Base-by-base conservation (phyloP, 2,113 vertebrate species). In the Hyperoodon ampullatus region DNA sequence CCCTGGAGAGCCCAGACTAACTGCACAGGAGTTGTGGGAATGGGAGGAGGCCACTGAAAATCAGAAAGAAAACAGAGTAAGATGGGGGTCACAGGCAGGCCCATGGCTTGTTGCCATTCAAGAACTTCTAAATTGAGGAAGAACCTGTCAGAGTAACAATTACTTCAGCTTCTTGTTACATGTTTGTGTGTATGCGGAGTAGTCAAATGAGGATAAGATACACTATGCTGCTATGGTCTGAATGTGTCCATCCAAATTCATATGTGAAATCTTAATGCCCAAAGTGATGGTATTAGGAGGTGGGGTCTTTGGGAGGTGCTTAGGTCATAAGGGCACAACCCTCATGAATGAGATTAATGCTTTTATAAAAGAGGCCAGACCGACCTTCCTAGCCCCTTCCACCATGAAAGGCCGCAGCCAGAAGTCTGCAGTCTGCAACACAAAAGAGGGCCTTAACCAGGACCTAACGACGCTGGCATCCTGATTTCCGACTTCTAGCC, bases 101-200 rank as follows among this genome's bases (percentile, higher is more conserved):
- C 63, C 33, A 23, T 44, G 82, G 82, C 83, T 90, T 53, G 75
- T 26, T 93, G 33, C 24, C 65, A 89, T 72, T 53, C 88, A 95
- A 95, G 4, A 94, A 16, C 28, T 80, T 81, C 47, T 77, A 72
- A 75, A 65, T 24, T 74, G 86, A 24, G 71, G 66, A 75, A 61
- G 47, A 96, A 92, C 77, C 47, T 87, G 15, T n/a, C 50, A 90
- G 77, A 97, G 78, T 23, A 96, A 83, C 33, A 82, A 83, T 42
- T 68, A 70, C 23, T 75, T 75, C 39, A 50, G 53, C 13, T 80
- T 90, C 78, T 65, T 50, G 26, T 78, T 85, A 88, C 19, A 65
- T 50, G 58, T 78, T 66, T 75, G 4, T 44, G 63, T 71, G 80
- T 90, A 91, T 28, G 13, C 6, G 23, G 68, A 70, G 24, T 24